Evolutionary conservation across 2,888 invertebrate species (phyloP).

Genomic region (Dromius quadrimaculatus): DNA sequence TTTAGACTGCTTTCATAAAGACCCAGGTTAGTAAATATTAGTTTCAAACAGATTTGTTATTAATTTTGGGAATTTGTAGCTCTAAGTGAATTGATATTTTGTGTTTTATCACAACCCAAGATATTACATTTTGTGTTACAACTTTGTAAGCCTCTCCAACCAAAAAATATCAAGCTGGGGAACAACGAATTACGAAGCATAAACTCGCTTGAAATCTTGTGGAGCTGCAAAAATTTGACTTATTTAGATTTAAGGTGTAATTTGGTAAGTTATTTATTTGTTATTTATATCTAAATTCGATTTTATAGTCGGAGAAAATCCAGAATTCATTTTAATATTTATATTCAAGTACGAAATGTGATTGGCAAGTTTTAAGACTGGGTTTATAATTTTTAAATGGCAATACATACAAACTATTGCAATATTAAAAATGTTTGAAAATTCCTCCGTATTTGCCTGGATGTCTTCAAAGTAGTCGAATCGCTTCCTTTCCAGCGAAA

Average conservation of each 20-base stretch:
- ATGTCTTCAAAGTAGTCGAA: too few relatives aligned
- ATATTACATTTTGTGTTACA: slow-evolving; percentile 67
- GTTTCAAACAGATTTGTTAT: background rate
- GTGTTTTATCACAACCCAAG: slow-evolving; percentile 67
- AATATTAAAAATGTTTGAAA: too few relatives aligned
- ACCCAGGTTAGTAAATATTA: slow-evolving; percentile 60
- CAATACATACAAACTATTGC: background rate
- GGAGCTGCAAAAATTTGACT: slow-evolving; percentile 46
- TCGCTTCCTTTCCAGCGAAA: too few relatives aligned
- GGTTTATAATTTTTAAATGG: too few relatives aligned
- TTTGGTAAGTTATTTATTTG: slow-evolving; percentile 58
- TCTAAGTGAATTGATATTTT: slow-evolving; percentile 61
- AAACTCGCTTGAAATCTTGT: slow-evolving; percentile 59
- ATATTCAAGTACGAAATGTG: background rate
- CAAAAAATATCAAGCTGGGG: slow-evolving; percentile 60
- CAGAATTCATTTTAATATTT: background rate
- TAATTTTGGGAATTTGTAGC: too few relatives aligned
- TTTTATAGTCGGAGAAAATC: too few relatives aligned
- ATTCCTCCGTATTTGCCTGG: too few relatives aligned
- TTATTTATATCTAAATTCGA: too few relatives aligned
- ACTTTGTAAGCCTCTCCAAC: slow-evolving; percentile 57
- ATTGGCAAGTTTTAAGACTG: background rate
- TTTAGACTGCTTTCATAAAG: slow-evolving; percentile 66
- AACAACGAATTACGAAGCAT: slow-evolving; percentile 62
- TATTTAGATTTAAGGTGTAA: slow-evolving; percentile 61